phyloP scores from a whole-genome alignment of 2,888 invertebrate genomes.

The Diarsia dahlii region DNA sequence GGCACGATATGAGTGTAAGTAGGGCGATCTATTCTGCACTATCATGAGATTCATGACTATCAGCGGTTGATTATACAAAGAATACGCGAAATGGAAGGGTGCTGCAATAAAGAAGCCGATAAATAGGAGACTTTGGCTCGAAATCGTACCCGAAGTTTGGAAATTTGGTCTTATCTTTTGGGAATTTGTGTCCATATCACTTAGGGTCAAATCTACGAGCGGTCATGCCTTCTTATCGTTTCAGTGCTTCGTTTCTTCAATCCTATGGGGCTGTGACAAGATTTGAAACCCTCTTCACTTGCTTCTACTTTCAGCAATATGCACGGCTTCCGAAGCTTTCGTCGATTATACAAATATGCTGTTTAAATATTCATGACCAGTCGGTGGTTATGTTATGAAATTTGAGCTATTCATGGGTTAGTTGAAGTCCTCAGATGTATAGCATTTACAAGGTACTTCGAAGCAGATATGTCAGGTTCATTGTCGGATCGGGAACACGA shows the following conservation, averaged over 20 bases:
- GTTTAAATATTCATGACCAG: background rate
- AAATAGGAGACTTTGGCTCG: background rate
- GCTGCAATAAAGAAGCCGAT: background rate
- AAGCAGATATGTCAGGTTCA: background rate
- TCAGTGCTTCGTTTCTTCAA: background rate
- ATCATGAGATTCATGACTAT: slow-evolving; percentile 25
- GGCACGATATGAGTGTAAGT: slow-evolving; percentile 47
- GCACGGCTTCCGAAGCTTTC: background rate
- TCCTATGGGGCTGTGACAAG: background rate
- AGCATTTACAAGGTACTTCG: background rate
- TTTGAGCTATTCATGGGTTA: background rate
- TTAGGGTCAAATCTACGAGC: background rate
- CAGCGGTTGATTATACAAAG: slow-evolving; percentile 23
- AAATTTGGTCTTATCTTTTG: background rate
- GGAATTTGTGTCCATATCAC: background rate
- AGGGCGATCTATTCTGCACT: slow-evolving; percentile 44
- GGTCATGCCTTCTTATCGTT: background rate
- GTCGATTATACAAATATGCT: background rate
- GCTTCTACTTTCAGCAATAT: background rate
- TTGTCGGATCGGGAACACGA: background rate
- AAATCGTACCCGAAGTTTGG: background rate
- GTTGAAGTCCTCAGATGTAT: background rate
- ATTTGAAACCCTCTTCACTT: background rate
- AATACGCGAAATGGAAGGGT: slow-evolving; percentile 17
- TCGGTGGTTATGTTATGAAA: background rate